Base-by-base conservation (phyloP, 2,888 invertebrate species). In the Orthosia gothica region DNA sequence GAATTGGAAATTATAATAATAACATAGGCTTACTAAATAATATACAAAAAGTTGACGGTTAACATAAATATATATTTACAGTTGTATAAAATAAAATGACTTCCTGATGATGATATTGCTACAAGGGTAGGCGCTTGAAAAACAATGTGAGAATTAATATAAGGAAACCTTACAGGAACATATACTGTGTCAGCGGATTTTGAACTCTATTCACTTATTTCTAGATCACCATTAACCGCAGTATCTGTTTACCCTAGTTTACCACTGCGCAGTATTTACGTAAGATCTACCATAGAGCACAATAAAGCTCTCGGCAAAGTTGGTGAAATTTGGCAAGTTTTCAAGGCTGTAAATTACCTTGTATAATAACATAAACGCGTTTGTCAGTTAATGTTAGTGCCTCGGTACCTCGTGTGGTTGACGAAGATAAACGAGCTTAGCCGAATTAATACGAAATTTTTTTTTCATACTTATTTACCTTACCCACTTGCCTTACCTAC, bases 211-310 rank as follows among this genome's bases (percentile, higher is more conserved):
- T 47, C 15, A 32, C 20, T 32, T 13, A 5, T 50, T 13, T 70
- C 40, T 45, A 52, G 13, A 50, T 55, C 49, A 61, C n/a, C 20
- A 20, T 67, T 64, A n/a, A 40, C 66, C 40, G 64, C 65, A 65
- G 52, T 69, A n/a, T 12, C 12, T 65, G 26, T 50, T 18, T 71
- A 70, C 55, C 62, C 61, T 57, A 69, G 58, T 67, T 74, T 68
- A 16, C 15, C 20, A 77, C 71, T 79, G 74, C 82, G 65, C 79
- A 59, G 1, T 68, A 59, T 74, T 82, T 82, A 82, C 79, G 82
- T 82, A 82, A 82, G 68, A 65, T 49, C 32, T 26, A 65, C 58
- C 70, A 78, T 55, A 26, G 40, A 66, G 64, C 61, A 52, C 23
- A 18, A n/a, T n/a, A n/a, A 65, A 73, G 15, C 64, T 47, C 50